Base-by-base conservation (phyloP, 2,113 vertebrate species). In the Romanogobio albipinnatus region DNA sequence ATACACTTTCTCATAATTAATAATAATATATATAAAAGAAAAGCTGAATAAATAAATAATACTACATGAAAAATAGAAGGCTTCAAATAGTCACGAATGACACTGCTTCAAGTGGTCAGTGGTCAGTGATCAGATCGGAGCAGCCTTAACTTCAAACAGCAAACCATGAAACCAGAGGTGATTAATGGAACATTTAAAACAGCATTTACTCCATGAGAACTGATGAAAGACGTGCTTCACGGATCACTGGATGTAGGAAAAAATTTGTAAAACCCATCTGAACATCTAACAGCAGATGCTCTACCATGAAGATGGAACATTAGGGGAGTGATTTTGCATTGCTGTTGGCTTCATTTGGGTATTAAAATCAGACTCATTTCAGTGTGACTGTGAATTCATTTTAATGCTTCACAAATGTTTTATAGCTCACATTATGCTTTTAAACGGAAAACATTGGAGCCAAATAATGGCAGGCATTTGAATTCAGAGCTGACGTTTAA, bases 301-400 rank as follows among this genome's bases (percentile, higher is more conserved):
- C 66, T 39, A 4, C 9, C 66, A 61, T 17, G 33, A 14, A 61
- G 33, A 39, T 39, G 5, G 49, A 76, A 53, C 49, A 39, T 73
- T 47, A 45, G 22, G 49, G 19, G 74, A 3, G 1, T 5, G 36
- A 24, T 47, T 79, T 79, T 62, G 76, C 76, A 79, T 79, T 62
- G 76, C 76, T 61, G 36, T 78, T 13, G 22, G 1, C 33, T 45
- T 79, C 22, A 79, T 79, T 79, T 79, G 39, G 14, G 39, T 79
- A 79, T 79, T 79, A 79, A 79, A 79, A 62, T 79, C 56, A 15
- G 36, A 79, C 70, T 73, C 39, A 7, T 11, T 24, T 39, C 56
- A 45, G 39, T 15, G n/a, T n/a, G 56, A 43, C 76, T 78, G 29
- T 22, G 4, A 61, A 61, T 15, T 78, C 36, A 43, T 78, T 58